phyloP scores from a whole-genome alignment of 1,140 invertebrate genomes.

The Caligus rogercresseyi region DNA sequence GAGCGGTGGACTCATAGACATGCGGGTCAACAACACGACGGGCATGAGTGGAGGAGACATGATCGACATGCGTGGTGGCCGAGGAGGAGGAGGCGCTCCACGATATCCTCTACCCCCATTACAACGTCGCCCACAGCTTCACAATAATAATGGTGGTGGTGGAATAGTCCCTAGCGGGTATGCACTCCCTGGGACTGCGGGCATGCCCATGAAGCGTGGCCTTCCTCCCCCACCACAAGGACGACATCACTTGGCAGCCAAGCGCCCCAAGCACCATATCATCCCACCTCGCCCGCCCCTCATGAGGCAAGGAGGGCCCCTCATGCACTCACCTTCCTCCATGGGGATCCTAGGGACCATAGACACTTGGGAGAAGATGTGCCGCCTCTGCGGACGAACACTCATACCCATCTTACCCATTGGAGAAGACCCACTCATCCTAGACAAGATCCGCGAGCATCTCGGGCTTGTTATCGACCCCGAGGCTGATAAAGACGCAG shows the following conservation, averaged over 20 bases:
- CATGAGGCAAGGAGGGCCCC: not conserved
- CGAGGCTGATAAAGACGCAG: not conserved
- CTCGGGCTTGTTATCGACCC: not conserved
- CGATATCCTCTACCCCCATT: not conserved
- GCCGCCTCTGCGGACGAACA: not conserved
- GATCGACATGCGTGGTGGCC: not conserved
- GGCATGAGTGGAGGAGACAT: not conserved
- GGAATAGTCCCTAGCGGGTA: not conserved
- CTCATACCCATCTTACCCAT: not conserved
- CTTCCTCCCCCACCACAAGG: not conserved
- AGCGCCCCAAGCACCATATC: not conserved
- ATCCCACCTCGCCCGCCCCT: not conserved
- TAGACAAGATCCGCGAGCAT: not conserved
- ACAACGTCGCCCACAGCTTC: not conserved
- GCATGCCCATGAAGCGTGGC: not conserved
- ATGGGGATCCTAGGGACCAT: not conserved
- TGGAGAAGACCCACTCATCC: not conserved
- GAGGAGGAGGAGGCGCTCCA: not conserved
- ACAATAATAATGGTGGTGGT: too few relatives aligned
- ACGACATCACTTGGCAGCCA: not conserved
- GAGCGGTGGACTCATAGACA: not conserved
- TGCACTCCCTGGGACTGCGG: not conserved
- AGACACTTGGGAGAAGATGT: not conserved
- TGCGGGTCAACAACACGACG: too few relatives aligned
- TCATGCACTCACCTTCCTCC: not conserved